Percentiles rank a stretch among this genome's conserved stretches.
Evolutionary conservation across 2,888 invertebrate genomes (phyloP).

Genomic region (Prionchulus punctatus): DNA sequence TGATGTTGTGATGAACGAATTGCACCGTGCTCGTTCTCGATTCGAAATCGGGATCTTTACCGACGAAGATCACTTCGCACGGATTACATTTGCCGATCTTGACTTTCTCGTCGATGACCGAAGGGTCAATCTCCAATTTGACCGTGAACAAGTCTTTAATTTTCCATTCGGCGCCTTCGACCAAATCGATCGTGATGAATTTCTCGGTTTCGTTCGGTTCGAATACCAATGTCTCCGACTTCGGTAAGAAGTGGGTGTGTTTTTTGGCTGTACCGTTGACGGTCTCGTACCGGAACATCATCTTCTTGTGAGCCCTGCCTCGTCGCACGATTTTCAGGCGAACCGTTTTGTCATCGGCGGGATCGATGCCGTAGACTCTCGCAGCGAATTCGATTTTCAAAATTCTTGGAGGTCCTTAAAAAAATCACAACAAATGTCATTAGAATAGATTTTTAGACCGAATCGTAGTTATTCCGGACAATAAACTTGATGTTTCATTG

Average conservation of each 20-base stretch:
- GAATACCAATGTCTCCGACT: slow-evolving; percentile 41
- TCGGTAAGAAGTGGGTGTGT: slow-evolving; percentile 42
- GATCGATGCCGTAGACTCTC: slow-evolving; percentile 16
- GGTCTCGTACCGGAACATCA: slow-evolving; percentile 39
- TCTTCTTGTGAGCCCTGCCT: slow-evolving; percentile 15
- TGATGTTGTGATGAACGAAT: slow-evolving; percentile 19
- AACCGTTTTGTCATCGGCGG: slow-evolving; percentile 12
- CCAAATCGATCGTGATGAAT: slow-evolving; percentile 39
- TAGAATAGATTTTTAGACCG: too few species aligned
- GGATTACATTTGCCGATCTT: slow-evolving; percentile 36
- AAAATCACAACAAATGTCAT: too few species aligned
- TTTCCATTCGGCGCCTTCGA: slow-evolving; percentile 46
- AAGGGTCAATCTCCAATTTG: slow-evolving; percentile 35
- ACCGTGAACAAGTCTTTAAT: slow-evolving; percentile 47
- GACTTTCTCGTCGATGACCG: slow-evolving; percentile 25
- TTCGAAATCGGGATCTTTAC: too few species aligned
- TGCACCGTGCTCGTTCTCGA: too few species aligned
- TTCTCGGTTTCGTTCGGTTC: slow-evolving; percentile 40
- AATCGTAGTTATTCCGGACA: too few species aligned
- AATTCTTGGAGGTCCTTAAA: too few species aligned
- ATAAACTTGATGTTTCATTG: too few species aligned
- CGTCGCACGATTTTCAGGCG: slow-evolving; percentile 17
- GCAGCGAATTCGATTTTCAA: slow-evolving; percentile 20
- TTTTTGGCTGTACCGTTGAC: slow-evolving; percentile 45
- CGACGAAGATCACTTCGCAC: slow-evolving; percentile 14